A percentile compares a stretch with the other conserved stretches of the same genome.
Evolutionary conservation across 2,797 vertebrate genomes (phyloP).

Genomic region (Pseudochromis fuscus): DNA sequence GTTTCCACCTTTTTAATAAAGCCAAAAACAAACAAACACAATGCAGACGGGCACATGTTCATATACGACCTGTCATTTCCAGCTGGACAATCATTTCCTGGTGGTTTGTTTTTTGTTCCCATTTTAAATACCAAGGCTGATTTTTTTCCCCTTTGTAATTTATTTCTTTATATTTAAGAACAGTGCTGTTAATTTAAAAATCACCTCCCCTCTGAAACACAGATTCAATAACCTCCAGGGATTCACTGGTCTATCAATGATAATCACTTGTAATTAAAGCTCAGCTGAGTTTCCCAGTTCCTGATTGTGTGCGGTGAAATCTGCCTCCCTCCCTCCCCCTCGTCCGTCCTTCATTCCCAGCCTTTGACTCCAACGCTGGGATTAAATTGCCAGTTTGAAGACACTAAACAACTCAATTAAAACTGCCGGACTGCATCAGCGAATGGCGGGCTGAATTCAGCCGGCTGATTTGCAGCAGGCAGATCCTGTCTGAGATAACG

Average conservation of each 20-base stretch:
- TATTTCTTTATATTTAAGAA: conserved; percentile 3
- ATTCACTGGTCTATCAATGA: conserved; percentile 54
- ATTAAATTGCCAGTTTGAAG: conserved; percentile 69
- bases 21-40: background rate
- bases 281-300: conserved; percentile 38
- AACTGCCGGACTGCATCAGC: conserved; percentile 54
- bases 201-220: conserved; percentile 20
- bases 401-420: conserved; percentile 75
- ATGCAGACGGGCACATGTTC: background rate
- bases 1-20: too few species aligned
- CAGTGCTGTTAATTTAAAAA: conserved; percentile 37
- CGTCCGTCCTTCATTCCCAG: background rate
- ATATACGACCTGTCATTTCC: background rate
- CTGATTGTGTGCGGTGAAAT: conserved; percentile 34
- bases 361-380: conserved; percentile 42
- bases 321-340: background rate
- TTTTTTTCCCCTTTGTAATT: background rate
- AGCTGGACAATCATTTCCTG: background rate
- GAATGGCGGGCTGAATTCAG: conserved; percentile 22
- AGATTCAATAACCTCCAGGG: conserved; percentile 45
- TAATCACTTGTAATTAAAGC: conserved; percentile 67
- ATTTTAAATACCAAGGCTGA: background rate
- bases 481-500: conserved; percentile 37
- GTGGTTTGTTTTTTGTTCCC: background rate
- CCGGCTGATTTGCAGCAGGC: conserved; percentile 43